Evolutionary conservation across 2,797 vertebrate genomes (phyloP).

Genomic region (Lophius americanus): DNA sequence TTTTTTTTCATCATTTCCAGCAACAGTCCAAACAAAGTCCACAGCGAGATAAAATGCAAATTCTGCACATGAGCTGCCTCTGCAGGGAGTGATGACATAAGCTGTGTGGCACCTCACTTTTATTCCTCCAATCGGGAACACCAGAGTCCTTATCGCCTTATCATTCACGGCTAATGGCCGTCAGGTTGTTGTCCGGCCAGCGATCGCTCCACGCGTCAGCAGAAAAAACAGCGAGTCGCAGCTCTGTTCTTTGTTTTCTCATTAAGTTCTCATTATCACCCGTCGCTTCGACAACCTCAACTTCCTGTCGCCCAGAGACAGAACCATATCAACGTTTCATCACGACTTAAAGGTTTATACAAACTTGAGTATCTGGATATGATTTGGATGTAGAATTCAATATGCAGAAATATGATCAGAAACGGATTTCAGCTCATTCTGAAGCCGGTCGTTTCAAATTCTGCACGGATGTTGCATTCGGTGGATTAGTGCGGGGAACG

Average conservation of each 20-base stretch:
- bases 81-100: slow-evolving; percentile 55
- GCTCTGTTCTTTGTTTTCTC: slow-evolving; percentile 65
- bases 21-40: slow-evolving; percentile 49
- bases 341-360: background rate
- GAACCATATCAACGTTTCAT: background rate
- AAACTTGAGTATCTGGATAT: too few relatives aligned
- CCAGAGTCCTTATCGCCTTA: slow-evolving; percentile 61
- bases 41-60: slow-evolving; percentile 62
- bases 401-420: background rate
- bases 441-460: background rate
- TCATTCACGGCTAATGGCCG: slow-evolving; percentile 71
- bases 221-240: slow-evolving; percentile 48
- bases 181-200: slow-evolving; percentile 57
- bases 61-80: slow-evolving; percentile 38
- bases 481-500: slow-evolving; percentile 23
- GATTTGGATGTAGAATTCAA: too few relatives aligned
- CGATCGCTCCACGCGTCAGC: slow-evolving; percentile 59
- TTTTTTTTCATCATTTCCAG: slow-evolving; percentile 44
- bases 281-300: slow-evolving; percentile 28
- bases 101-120: slow-evolving; percentile 53
- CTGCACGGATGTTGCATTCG: slow-evolving; percentile 8
- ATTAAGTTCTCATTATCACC: slow-evolving; percentile 65
- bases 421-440: background rate
- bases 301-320: slow-evolving; percentile 18
- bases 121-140: slow-evolving; percentile 54